Percentiles rank a stretch among this genome's conserved stretches.
phyloP scores from a whole-genome alignment of 2,113 vertebrate genomes.

The Mus musculus region DNA sequence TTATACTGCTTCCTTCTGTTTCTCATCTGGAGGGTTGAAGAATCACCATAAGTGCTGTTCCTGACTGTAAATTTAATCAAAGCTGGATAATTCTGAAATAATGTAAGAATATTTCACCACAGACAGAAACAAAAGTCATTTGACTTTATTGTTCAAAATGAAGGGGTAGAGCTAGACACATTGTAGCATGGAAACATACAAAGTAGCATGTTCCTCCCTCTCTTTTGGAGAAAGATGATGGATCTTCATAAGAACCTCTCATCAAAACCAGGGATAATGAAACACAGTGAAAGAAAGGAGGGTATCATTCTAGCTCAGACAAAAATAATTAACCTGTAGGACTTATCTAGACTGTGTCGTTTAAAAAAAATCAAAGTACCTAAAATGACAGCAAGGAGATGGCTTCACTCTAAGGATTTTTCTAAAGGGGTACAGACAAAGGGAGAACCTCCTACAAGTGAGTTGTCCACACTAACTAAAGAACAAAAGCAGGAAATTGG shows the following conservation, averaged over 20 bases:
- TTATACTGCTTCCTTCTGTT: background rate
- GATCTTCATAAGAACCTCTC: background rate
- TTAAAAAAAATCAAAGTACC: slow-evolving; percentile 1
- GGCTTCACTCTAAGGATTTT: background rate
- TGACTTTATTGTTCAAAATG: background rate
- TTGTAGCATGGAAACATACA: background rate
- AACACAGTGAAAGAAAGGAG: background rate
- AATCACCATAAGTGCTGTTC: background rate
- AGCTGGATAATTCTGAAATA: background rate
- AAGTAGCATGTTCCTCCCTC: background rate
- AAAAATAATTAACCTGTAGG: background rate
- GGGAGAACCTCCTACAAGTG: background rate
- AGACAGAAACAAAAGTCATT: background rate
- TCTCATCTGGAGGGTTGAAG: background rate
- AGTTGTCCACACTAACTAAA: background rate
- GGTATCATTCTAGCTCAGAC: background rate
- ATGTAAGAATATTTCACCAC: background rate
- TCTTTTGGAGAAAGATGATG: background rate
- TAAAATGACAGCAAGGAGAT: slow-evolving; percentile 19
- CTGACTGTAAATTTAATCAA: background rate
- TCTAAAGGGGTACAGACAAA: slow-evolving; percentile 8
- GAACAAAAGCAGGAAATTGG: background rate
- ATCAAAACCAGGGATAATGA: background rate
- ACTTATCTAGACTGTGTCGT: background rate
- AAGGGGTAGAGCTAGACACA: background rate